These are phyloP conservation scores for Coptodon bakossiorum DNA, from an alignment of 2,113 vertebrate species.

Conservation along the genomic window DNA sequence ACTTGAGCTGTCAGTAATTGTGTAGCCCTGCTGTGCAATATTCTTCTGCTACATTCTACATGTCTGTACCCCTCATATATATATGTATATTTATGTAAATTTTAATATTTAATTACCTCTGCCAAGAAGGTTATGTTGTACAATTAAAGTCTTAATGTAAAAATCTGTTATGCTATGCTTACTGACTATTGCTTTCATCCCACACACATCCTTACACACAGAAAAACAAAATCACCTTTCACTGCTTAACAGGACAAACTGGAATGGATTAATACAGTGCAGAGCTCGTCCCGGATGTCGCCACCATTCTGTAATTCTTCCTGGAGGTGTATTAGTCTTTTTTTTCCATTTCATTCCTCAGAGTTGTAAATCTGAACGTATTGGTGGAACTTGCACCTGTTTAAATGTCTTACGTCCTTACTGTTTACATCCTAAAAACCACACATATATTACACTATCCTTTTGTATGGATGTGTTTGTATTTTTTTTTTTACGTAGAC, in stretches of 20 bases:
- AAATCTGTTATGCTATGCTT: no score
- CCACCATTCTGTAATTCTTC: background rate
- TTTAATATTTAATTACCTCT: no score
- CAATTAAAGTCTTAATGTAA: no score
- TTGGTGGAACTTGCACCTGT: background rate
- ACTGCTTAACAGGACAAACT: background rate
- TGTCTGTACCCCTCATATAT: no score
- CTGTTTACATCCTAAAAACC: background rate
- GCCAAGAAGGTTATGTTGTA: no score
- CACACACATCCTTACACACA: background rate
- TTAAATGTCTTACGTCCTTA: background rate
- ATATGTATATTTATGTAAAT: no score
- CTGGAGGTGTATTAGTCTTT: fast-evolving
- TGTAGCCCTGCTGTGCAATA: no score
- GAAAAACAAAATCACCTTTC: background rate
- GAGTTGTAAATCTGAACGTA: background rate
- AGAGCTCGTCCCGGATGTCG: background rate
- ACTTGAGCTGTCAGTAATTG: no score
- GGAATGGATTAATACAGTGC: background rate
- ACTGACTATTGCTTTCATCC: no score
- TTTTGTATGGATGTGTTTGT: no score
- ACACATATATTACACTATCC: no score
- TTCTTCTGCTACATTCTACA: no score
- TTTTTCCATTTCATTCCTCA: background rate
- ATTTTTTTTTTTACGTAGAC: background rate